phyloP scores from a whole-genome alignment of 2,888 invertebrate species.

The Apamea monoglypha region DNA sequence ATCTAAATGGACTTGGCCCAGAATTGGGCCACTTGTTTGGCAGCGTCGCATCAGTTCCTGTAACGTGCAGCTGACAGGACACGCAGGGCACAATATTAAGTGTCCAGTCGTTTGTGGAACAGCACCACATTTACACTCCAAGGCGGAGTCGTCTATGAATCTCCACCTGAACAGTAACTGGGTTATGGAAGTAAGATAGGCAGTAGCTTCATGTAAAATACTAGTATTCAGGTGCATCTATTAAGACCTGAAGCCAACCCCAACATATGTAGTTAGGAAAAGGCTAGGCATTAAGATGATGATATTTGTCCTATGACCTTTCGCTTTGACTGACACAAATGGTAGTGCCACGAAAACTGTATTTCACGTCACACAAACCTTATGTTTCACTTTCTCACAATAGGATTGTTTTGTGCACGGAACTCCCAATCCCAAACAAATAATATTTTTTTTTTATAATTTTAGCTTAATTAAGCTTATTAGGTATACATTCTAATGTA shows the following conservation, averaged over 20 bases:
- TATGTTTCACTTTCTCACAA: background rate
- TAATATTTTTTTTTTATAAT: background rate
- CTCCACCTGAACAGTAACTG: no score
- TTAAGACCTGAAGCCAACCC: background rate
- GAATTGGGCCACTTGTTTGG: no score
- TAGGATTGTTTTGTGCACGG: background rate
- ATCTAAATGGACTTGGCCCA: no score
- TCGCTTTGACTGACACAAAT: background rate
- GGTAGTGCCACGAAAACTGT: background rate
- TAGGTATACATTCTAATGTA: no score
- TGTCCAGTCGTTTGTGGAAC: no score
- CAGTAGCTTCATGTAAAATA: background rate
- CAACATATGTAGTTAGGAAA: background rate
- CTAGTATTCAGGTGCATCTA: background rate
- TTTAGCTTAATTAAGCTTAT: background rate
- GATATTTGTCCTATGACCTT: background rate
- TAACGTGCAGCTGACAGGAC: no score
- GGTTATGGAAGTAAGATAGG: background rate
- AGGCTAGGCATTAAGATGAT: background rate
- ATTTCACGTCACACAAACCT: background rate
- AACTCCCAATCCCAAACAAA: background rate
- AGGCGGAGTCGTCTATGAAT: no score
- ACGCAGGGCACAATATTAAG: no score
- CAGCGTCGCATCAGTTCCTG: no score
- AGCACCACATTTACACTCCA: no score